A percentile compares a stretch with the other conserved stretches of the same genome.
Evolutionary conservation across 2,113 vertebrate genomes (phyloP).

Genomic region (Triplophysa rosa): DNA sequence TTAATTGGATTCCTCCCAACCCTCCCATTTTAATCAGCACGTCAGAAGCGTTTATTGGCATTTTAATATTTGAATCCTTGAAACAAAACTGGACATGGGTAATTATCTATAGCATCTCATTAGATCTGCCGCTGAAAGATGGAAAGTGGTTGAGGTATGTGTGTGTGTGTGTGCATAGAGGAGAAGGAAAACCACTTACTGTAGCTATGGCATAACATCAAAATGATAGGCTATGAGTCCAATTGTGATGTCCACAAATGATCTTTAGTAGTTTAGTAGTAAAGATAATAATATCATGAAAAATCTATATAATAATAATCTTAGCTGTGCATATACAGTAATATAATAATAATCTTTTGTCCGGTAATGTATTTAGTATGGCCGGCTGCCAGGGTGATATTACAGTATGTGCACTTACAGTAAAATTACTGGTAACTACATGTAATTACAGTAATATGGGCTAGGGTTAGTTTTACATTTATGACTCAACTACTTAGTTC

Average conservation of each 20-base stretch:
- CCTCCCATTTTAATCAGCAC: conserved; percentile 29
- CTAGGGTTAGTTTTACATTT: too few species aligned
- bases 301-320: too few species aligned
- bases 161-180: conserved; percentile 13
- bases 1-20: conserved; percentile 12
- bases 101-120: conserved; percentile 34
- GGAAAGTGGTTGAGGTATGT: neutral
- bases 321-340: neutral
- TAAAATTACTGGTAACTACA: too few species aligned
- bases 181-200: neutral
- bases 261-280: conserved; percentile 4
- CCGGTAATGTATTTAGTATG: too few species aligned
- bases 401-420: too few species aligned
- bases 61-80: conserved; percentile 32
- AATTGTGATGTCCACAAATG: conserved; percentile 21
- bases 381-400: too few species aligned
- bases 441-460: too few species aligned
- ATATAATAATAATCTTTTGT: neutral
- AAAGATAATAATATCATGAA: neutral
- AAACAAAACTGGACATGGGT: conserved; percentile 26
- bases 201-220: neutral
- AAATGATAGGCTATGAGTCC: neutral
- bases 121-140: neutral
- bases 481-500: too few species aligned
- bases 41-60: neutral